Evolutionary conservation across 2,797 vertebrate species (phyloP).

Genomic region (Helarctos malayanus): DNA sequence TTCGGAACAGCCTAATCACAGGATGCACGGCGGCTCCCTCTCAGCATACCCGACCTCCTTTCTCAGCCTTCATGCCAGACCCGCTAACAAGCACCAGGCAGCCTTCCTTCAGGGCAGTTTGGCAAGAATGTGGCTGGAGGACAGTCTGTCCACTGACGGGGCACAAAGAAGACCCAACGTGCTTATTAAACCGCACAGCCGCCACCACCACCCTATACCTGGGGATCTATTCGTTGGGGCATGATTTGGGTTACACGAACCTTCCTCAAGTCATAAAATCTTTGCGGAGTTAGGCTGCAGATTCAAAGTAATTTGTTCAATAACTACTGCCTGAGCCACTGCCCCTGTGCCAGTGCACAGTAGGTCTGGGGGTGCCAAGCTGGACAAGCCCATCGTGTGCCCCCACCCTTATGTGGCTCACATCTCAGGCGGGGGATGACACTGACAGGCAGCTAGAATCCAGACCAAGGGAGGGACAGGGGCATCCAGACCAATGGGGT

Average conservation of each 20-base stretch:
- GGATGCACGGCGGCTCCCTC: rapidly evolving
- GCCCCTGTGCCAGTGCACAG: rapidly evolving
- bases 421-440: too few relatives aligned
- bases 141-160: not conserved
- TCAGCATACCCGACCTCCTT: rapidly evolving
- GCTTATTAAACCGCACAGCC: not conserved
- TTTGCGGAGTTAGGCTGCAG: rapidly evolving
- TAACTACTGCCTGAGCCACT: not conserved
- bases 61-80: rapidly evolving
- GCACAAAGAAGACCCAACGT: rapidly evolving
- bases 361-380: rapidly evolving
- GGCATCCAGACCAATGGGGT: not conserved
- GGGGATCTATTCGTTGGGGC: not conserved
- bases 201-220: rapidly evolving
- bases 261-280: not conserved
- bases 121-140: not conserved
- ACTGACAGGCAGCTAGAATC: not conserved
- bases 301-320: not conserved
- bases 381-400: rapidly evolving
- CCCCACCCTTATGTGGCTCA: rapidly evolving
- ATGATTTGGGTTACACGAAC: not conserved
- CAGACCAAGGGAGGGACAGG: rapidly evolving
- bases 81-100: not conserved
- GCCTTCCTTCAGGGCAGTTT: not conserved
- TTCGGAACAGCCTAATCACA: rapidly evolving